Conservation (phyloP, 2,888 invertebrate genomes). For the Nezara viridula region DNA sequence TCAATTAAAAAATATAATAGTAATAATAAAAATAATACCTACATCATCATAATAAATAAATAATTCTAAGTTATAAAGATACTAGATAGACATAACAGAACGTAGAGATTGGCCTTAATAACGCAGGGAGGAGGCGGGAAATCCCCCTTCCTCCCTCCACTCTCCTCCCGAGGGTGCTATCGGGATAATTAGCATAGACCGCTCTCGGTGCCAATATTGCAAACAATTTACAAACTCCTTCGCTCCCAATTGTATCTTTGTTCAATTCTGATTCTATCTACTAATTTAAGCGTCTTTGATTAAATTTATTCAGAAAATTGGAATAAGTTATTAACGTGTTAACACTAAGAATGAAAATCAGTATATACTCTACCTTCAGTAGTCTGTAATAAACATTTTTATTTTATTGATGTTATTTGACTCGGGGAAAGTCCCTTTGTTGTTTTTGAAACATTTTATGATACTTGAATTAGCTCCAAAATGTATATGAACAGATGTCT, state of each 20-base stretch:
- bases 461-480: no score
- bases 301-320: neutral
- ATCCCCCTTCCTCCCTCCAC: neutral
- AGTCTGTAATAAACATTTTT: neutral
- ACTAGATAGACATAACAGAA: neutral
- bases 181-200: conserved; percentile 22
- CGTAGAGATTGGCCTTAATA: neutral
- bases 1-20: no score
- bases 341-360: neutral
- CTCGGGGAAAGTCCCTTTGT: no score
- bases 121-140: neutral
- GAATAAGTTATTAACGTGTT: neutral
- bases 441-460: no score
- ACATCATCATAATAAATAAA: neutral
- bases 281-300: neutral
- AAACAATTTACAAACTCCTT: conserved; percentile 7
- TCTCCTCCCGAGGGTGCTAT: neutral
- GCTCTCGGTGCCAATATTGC: neutral
- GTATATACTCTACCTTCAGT: neutral
- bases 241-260: conserved; percentile 38
- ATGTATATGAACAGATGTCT: no score
- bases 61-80: neutral
- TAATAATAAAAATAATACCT: no score
- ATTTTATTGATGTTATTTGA: no score
- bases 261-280: neutral